Conservation (phyloP, 2,113 vertebrate species). For the Thunnus maccoyii region DNA sequence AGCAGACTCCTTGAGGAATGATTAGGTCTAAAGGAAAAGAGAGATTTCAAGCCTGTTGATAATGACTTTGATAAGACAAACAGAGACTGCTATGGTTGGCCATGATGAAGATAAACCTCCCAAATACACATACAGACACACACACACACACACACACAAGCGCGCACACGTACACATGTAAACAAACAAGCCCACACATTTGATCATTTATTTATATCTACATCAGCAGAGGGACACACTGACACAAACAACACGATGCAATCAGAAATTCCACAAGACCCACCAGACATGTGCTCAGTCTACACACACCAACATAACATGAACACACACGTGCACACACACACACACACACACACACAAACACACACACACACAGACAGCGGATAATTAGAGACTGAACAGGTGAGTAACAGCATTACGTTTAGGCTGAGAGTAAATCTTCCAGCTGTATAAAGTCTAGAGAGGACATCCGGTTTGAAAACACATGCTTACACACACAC, state of each 20-base stretch:
- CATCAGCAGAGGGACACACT: constrained; percentile 34
- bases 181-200: constrained; percentile 55
- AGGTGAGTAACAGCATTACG: constrained; percentile 53
- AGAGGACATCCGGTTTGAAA: constrained; percentile 37
- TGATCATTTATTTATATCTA: constrained; percentile 62
- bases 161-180: constrained; percentile 17
- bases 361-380: background rate
- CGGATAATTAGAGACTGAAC: constrained; percentile 31
- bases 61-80: constrained; percentile 69
- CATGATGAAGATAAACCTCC: constrained; percentile 45
- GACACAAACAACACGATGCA: constrained; percentile 47
- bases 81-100: constrained; percentile 50
- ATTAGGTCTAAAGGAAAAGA: constrained; percentile 56
- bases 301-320: constrained; percentile 3
- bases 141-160: constrained; percentile 18
- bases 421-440: constrained; percentile 59
- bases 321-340: background rate
- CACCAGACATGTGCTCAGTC: constrained; percentile 35
- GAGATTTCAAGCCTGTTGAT: constrained; percentile 71
- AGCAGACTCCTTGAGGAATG: constrained; percentile 45
- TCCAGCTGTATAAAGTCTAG: constrained; percentile 73
- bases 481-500: constrained; percentile 13
- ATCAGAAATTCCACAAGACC: constrained; percentile 60
- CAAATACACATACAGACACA: background rate
- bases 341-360: background rate